These are phyloP conservation scores for Tapera naevia DNA, from an alignment of 2,797 vertebrate genomes.

Conservation along the genomic window DNA sequence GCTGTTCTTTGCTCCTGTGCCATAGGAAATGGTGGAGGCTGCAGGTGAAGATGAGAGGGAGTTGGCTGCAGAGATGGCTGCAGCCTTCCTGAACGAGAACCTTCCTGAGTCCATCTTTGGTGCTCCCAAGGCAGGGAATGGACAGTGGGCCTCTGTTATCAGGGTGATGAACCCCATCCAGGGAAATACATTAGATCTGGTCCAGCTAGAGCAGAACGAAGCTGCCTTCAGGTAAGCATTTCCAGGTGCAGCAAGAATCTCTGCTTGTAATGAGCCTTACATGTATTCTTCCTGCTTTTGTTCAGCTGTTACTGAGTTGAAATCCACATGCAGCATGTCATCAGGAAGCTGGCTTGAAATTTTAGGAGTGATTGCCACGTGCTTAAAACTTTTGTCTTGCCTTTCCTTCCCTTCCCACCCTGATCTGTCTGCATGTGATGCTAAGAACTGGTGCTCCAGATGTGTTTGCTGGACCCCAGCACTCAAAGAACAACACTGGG, in stretches of 20 bases:
- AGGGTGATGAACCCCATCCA: slow-evolving; percentile 96
- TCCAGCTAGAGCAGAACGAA: slow-evolving; percentile 98
- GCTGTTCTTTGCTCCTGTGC: not conserved
- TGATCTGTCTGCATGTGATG: not conserved
- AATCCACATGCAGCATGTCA: not conserved
- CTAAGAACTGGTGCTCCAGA: not conserved
- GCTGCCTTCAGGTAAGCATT: slow-evolving; percentile 91
- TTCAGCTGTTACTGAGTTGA: not conserved
- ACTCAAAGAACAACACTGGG: not conserved
- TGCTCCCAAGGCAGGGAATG: slow-evolving; percentile 94
- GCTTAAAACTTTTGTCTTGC: not conserved
- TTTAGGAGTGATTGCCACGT: not conserved
- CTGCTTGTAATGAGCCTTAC: not conserved
- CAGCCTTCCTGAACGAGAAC: slow-evolving; percentile 96
- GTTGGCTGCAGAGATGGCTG: slow-evolving; percentile 97
- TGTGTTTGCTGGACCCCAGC: not conserved
- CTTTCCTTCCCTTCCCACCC: not conserved
- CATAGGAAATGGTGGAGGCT: slow-evolving; percentile 98
- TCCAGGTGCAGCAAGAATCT: not conserved
- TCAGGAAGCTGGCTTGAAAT: not conserved
- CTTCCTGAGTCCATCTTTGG: slow-evolving; percentile 98
- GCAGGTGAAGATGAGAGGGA: slow-evolving; percentile 97
- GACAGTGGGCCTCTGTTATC: slow-evolving; percentile 97
- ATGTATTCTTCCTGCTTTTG: not conserved
- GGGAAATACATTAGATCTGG: slow-evolving; percentile 90